These are phyloP conservation scores for Carollia perspicillata DNA, from an alignment of 2,113 vertebrate species.

Conservation along the genomic window DNA sequence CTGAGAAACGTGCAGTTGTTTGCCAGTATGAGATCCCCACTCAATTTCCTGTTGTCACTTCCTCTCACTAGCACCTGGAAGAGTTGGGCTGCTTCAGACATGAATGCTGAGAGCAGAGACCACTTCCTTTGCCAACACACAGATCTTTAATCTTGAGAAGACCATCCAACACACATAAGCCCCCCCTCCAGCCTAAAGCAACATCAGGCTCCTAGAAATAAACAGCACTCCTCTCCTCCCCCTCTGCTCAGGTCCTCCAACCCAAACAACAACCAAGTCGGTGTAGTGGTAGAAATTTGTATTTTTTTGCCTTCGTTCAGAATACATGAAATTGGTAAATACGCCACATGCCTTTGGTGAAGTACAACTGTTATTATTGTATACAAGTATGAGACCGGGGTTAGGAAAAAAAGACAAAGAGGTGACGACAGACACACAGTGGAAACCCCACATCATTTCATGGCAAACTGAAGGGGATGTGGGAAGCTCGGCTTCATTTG, in stretches of 20 bases:
- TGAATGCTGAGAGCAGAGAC: not conserved
- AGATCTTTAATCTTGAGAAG: not conserved
- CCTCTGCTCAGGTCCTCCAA: not conserved
- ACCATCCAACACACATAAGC: not conserved
- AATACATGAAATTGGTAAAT: conserved; percentile 67
- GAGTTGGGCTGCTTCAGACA: not conserved
- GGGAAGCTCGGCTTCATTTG: conserved; percentile 42
- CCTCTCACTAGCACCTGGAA: conserved; percentile 38
- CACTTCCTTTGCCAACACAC: conserved; percentile 56
- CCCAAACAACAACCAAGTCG: conserved; percentile 44
- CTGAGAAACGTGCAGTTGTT: not conserved
- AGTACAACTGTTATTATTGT: conserved; percentile 49
- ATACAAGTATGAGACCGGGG: conserved; percentile 46
- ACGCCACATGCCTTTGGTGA: conserved; percentile 72
- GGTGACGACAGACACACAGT: conserved; percentile 60
- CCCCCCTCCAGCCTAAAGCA: not conserved
- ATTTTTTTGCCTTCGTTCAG: conserved; percentile 62
- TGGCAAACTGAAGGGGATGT: conserved; percentile 45
- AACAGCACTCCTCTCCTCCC: not conserved
- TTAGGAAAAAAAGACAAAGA: conserved; percentile 61
- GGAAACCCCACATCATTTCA: conserved; percentile 49
- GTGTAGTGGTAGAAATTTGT: conserved; percentile 63
- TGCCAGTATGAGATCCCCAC: not conserved
- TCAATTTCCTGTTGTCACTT: conserved; percentile 52
- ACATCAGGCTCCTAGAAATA: not conserved